Conservation (phyloP, 2,113 vertebrate genomes). For the Corythoichthys haematopterus region DNA sequence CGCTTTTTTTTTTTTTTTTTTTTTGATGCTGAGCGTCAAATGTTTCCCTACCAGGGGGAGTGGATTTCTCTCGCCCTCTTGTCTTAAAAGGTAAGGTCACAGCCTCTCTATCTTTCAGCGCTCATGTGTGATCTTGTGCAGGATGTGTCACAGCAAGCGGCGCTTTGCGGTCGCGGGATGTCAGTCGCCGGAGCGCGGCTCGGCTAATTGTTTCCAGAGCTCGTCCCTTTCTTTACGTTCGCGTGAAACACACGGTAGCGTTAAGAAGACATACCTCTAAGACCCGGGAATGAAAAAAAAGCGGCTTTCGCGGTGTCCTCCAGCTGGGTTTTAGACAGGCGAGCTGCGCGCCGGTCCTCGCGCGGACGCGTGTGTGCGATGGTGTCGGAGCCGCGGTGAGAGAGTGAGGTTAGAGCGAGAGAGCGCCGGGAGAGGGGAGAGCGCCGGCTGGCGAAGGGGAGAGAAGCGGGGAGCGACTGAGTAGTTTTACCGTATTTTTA, state of each 20-base stretch:
- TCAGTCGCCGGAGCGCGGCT: conserved; percentile 43
- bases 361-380: conserved; percentile 68
- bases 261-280: conserved; percentile 65
- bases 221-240: conserved; percentile 51
- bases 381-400: conserved; percentile 27
- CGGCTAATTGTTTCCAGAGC: conserved; percentile 64
- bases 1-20: conserved; percentile 72
- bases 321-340: conserved; percentile 29
- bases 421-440: conserved; percentile 80
- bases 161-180: conserved; percentile 35
- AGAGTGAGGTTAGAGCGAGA: conserved; percentile 78
- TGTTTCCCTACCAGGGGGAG: conserved; percentile 86
- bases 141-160: conserved; percentile 11
- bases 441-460: conserved; percentile 72
- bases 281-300: conserved; percentile 19
- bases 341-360: conserved; percentile 56
- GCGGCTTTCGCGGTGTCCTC: conserved; percentile 37
- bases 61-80: conserved; percentile 85
- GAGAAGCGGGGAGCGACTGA: neutral
- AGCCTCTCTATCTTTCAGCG: conserved; percentile 60
- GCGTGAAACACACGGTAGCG: conserved; percentile 21
- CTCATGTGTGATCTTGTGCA: conserved; percentile 17
- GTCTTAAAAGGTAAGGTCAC: conserved; percentile 90
- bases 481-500: too few relatives aligned
- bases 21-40: conserved; percentile 86